Evolutionary conservation across 1,140 invertebrate genomes (phyloP).

Genomic region (Sinella curviseta): DNA sequence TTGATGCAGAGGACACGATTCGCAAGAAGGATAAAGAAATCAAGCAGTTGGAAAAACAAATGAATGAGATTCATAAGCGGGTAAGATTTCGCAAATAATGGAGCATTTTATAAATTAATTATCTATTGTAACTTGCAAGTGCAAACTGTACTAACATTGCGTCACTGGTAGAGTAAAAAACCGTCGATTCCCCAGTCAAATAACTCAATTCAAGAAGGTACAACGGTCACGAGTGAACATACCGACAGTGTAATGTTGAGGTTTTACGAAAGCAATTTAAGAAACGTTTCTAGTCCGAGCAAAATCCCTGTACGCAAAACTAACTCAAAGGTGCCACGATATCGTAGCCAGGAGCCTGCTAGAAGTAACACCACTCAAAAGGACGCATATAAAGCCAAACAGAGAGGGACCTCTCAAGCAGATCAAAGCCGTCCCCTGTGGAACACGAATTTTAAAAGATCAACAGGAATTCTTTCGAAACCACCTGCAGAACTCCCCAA

Average conservation of each 20-base stretch:
- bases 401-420: neutral
- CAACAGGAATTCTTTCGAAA: neutral
- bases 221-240: neutral
- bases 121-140: no score
- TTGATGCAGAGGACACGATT: conserved; percentile 9
- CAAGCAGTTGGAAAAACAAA: conserved; percentile 22
- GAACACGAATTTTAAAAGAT: neutral
- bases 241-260: neutral
- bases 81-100: conserved; percentile 2
- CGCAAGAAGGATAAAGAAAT: conserved; percentile 25
- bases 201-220: neutral
- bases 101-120: no score
- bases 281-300: neutral
- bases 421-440: neutral
- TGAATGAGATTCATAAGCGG: conserved; percentile 31
- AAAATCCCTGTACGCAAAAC: neutral
- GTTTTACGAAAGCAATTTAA: neutral
- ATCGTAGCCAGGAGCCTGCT: no score
- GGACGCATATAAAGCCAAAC: no score
- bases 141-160: no score
- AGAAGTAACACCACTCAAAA: no score
- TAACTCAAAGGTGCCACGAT: neutral
- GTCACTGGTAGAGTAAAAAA: no score
- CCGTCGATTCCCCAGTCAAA: neutral
- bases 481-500: neutral